A percentile compares a stretch with the other conserved stretches of the same genome.
Evolutionary conservation across 2,797 vertebrate genomes (phyloP).

Genomic region (Chelonia mydas): DNA sequence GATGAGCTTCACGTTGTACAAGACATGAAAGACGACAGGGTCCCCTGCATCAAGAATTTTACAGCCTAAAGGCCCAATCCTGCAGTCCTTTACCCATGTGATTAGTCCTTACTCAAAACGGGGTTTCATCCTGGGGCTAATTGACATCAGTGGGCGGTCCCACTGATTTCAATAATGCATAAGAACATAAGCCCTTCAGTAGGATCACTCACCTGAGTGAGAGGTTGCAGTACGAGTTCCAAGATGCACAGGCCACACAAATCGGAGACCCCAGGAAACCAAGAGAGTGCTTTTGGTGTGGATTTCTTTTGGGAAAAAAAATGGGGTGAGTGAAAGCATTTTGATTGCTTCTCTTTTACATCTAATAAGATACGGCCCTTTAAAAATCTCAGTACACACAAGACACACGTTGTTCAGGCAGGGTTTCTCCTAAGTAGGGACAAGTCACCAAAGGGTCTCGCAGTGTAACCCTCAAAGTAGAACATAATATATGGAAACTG

Average conservation of each 20-base stretch:
- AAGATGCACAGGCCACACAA: not conserved
- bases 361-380: too few relatives aligned
- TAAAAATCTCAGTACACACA: not conserved
- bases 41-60: not conserved
- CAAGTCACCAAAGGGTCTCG: not conserved
- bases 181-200: not conserved
- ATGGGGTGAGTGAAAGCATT: not conserved
- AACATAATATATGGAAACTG: rapidly evolving
- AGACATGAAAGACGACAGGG: not conserved
- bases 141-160: not conserved
- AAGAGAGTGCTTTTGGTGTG: not conserved
- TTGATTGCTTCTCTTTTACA: not conserved
- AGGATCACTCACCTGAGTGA: not conserved
- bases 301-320: not conserved
- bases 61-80: rapidly evolving
- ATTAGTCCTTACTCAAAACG: rapidly evolving
- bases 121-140: not conserved
- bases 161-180: not conserved
- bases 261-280: not conserved
- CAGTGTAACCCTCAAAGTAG: not conserved
- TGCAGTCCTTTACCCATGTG: not conserved
- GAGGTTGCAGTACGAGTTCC: rapidly evolving
- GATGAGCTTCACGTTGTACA: not conserved
- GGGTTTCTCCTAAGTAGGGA: not conserved
- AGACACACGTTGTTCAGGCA: not conserved